Base-by-base conservation (phyloP, 2,797 vertebrate species). In the Siniperca obscura region DNA sequence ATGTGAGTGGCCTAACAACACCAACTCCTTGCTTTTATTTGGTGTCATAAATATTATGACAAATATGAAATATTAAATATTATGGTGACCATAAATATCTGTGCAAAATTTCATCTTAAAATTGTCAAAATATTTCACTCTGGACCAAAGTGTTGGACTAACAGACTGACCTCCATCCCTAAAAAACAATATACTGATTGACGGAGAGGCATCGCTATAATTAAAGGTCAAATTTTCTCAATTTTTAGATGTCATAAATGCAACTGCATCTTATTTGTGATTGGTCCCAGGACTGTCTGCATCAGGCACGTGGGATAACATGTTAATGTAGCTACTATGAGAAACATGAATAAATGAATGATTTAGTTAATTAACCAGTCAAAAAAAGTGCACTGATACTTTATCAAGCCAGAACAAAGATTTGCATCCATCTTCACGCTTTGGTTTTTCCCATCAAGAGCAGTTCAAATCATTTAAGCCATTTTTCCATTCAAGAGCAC, bases 1-100 rank as follows among this genome's bases (percentile, higher is more conserved):
- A 98, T 98, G 97, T 97, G 91, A 97, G 97, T 88, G 66, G 36
- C 50, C 50, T 5, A 5, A 50, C 48, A 19, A 5, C 21, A 69
- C 34, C n/a, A 2, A 10, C 17, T 7, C 5, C 8, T 11, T 12
- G 19, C 16, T 68, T 72, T 57, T 2, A 8, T 30, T 48, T 53
- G 21, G 13, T 40, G 19, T 30, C 3, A 30, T 30, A 30, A 30
- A 30, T 30, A 30, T 30, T 3, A 30, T 30, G 30, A 30, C 30
- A 30, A 30, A 30, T 30, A 30, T 30, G 30, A 30, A 30, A 30
- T 30, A 30, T 30, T 0, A 30, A 30, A 30, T 30, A 30, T 30
- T 30, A 30, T 30, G 17, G 19, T 2, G 59, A 36, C 27, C 10
- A 1, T 50, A 16, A 74, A 19, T 16, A 6, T 64, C 7, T 40